Evolutionary conservation across 1,140 invertebrate genomes (phyloP), one percentile per base, ranked within the genome.

Genomic region (Drosophila teissieri): DNA sequence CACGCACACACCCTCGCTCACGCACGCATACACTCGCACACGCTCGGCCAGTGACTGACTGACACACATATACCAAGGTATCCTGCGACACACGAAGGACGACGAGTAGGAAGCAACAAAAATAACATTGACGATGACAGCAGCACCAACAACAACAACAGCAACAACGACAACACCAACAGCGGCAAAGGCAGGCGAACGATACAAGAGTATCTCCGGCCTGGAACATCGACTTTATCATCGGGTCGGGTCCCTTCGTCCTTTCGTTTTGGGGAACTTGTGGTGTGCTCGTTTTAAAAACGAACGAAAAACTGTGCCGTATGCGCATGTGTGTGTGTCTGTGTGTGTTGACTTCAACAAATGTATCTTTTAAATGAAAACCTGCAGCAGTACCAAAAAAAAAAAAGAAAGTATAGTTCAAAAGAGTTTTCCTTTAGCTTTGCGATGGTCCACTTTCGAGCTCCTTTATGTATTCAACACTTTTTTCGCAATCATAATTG

Each of bases 201-300:
- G 72, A 89, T 88, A 83, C 72, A 82, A 88, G 64, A 83, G 84
- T 89, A 89, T 88, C 83, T 88, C 80, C 79, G 69, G 73, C 65
- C 74, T 53, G 69, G 72, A 62, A 79, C 78, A 86, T 78, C 82
- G 83, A 88, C 83, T 88, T 79, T 88, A 86, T 88, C 84, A 80
- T 88, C 83, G 84, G 81, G 70, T 88, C 83, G 84, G 81, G 83
- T 86, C 74, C 70, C 64, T 80, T 80, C 80, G 79, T 55, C 46
- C 46, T 48, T 48, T 48, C 22, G 22, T 65, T 56, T 74, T 52
- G 48, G 46, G 44, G 56, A 45, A 46, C 68, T 68, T 73, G 69
- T 68, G 69, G 73, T 69, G 61, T 51, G 63, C 77, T 84, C 81
- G 81, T 84, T 85, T 85, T 69, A 73, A 80, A 51, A 80, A 51